A percentile compares a stretch with the other conserved stretches of the same genome.
Conservation (phyloP, 2,113 vertebrate genomes). For the Crotalus helleri region DNA sequence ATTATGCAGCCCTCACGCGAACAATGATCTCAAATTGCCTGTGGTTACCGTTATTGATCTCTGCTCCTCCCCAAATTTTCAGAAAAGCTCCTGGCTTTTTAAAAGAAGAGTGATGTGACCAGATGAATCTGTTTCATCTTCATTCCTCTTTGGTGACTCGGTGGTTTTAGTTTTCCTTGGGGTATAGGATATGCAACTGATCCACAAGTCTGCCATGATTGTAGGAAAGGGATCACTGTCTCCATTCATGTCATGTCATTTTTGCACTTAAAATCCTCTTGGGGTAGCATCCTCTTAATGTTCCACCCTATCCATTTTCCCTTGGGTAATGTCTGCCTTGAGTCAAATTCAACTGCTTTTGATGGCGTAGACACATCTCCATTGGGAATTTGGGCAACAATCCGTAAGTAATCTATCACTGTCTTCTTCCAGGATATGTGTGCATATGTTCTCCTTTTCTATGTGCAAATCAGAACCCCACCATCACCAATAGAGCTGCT, state of each 20-base stretch:
- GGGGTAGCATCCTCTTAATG: neutral
- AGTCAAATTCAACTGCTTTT: neutral
- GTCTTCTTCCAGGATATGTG: neutral
- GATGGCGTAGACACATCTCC: neutral
- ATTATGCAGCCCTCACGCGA: neutral
- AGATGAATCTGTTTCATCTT: neutral
- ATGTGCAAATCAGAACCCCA: neutral
- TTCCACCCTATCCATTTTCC: neutral
- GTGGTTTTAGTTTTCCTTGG: neutral
- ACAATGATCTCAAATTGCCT: neutral
- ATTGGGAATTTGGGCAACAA: neutral
- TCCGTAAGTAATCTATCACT: neutral
- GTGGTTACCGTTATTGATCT: constrained; percentile 26
- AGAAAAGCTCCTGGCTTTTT: neutral
- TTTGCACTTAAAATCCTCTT: neutral
- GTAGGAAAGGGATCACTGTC: neutral
- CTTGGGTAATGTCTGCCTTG: neutral
- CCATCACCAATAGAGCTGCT: neutral
- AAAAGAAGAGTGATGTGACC: fast-evolving
- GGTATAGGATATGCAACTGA: fast-evolving
- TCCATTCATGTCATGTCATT: neutral
- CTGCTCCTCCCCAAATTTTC: constrained; percentile 2
- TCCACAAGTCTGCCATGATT: neutral
- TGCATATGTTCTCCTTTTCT: neutral
- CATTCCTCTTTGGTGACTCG: neutral